Evolutionary conservation across 2,888 invertebrate genomes (phyloP).

Genomic region (Autographa pulchrina): DNA sequence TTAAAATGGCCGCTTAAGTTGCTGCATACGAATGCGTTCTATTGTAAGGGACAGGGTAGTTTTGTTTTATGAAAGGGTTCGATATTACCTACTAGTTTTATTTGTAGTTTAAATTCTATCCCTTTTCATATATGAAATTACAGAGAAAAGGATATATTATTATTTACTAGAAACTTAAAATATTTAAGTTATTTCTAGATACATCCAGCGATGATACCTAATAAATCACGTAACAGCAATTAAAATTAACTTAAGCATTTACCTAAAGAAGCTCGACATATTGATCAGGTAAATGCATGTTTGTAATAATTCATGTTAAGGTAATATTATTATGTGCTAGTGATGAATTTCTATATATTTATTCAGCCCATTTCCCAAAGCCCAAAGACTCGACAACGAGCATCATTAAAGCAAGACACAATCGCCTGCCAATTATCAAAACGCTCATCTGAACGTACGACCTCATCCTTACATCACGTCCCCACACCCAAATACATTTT

Average conservation of each 20-base stretch:
- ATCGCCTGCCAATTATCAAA: neutral
- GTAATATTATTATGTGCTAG: too few species aligned
- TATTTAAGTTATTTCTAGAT: too few species aligned
- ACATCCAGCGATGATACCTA: too few species aligned
- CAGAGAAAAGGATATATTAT: neutral
- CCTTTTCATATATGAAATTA: neutral
- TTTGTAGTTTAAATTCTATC: neutral
- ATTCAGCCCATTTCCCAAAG: neutral
- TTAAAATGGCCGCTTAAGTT: conserved; percentile 59
- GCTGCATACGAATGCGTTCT: conserved; percentile 58
- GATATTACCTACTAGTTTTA: conserved; percentile 12
- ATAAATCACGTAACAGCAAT: too few species aligned
- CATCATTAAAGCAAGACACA: neutral
- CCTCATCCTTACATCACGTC: conserved; percentile 32
- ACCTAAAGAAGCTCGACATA: too few species aligned
- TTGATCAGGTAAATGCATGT: too few species aligned
- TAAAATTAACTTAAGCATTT: too few species aligned
- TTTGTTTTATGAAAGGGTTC: conserved; percentile 23
- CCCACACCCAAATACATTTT: conserved; percentile 42
- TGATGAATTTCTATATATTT: too few species aligned
- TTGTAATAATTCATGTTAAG: too few species aligned
- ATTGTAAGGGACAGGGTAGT: conserved; percentile 32
- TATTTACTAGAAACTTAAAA: too few species aligned
- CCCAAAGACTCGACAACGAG: neutral
- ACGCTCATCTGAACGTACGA: conserved; percentile 11